Conservation (phyloP, 2,797 vertebrate species). For the Megalops cyprinoides region DNA sequence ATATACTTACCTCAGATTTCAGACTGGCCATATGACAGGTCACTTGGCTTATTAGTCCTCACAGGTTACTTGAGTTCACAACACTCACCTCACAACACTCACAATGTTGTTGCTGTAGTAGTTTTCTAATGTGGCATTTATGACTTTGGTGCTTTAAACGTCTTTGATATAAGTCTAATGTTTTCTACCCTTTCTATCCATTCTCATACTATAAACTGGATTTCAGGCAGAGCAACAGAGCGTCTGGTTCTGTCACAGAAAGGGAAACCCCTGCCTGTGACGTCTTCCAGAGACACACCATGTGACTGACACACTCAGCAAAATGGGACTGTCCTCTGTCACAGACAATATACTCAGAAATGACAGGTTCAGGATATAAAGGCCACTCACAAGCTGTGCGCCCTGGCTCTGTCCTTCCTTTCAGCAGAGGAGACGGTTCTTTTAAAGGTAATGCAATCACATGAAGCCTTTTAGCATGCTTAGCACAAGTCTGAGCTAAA, state of each 20-base stretch:
- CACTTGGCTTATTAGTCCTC: not conserved
- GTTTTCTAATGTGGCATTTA: no score
- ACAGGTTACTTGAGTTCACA: not conserved
- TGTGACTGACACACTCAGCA: not conserved
- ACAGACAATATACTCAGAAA: not conserved
- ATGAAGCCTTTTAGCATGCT: not conserved
- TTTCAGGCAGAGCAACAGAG: not conserved
- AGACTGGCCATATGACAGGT: not conserved
- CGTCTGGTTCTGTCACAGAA: no score
- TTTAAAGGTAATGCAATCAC: slow-evolving; percentile 12
- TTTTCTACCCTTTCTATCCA: no score
- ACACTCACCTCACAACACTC: no score
- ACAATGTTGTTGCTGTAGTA: no score
- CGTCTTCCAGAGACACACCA: not conserved
- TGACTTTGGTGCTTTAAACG: no score
- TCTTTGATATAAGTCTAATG: no score
- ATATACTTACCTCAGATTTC: not conserved
- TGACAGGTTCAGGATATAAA: not conserved
- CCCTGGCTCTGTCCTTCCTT: not conserved
- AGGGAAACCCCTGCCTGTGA: not conserved
- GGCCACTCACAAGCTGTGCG: not conserved
- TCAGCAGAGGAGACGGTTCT: not conserved
- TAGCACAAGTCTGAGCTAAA: not conserved
- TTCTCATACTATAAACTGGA: no score
- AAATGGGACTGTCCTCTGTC: not conserved